phyloP scores from a whole-genome alignment of 1,140 invertebrate genomes.

The Drosophila kanapiae region DNA sequence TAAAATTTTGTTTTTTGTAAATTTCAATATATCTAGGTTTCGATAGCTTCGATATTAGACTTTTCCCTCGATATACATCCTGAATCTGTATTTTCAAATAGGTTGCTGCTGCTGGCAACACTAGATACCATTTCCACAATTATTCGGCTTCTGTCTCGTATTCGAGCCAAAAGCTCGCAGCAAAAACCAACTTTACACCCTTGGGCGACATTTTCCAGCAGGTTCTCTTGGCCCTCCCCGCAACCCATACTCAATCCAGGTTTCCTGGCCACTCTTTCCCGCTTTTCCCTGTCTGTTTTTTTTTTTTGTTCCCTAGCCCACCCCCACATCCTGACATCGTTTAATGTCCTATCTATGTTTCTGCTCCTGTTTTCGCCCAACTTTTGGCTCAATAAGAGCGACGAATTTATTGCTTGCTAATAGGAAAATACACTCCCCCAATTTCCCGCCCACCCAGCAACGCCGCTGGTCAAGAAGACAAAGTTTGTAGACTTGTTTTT shows the following conservation, averaged over 20 bases:
- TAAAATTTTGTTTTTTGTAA: background rate
- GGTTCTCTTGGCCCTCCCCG: background rate
- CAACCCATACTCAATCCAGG: background rate
- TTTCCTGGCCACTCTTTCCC: slow-evolving; percentile 2
- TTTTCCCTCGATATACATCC: background rate
- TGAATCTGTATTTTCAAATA: background rate
- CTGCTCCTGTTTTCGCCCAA: slow-evolving; percentile 38
- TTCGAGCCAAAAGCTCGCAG: slow-evolving; percentile 3
- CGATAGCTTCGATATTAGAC: background rate
- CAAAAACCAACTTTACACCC: slow-evolving; percentile 50
- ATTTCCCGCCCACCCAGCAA: background rate
- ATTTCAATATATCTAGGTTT: background rate
- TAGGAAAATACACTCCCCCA: slow-evolving; percentile 59
- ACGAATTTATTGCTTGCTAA: slow-evolving; percentile 78
- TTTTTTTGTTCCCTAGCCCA: background rate
- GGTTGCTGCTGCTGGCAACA: background rate
- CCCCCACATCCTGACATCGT: background rate
- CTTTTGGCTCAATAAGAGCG: slow-evolving; percentile 60
- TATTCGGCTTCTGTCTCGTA: background rate
- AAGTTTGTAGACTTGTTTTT: slow-evolving; percentile 42
- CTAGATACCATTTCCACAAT: slow-evolving; percentile 2
- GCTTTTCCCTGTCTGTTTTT: background rate
- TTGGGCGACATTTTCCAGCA: slow-evolving; percentile 50
- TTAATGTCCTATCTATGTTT: slow-evolving; percentile 50
- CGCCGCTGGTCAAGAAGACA: slow-evolving; percentile 32